A percentile compares a stretch with the other conserved stretches of the same genome.
phyloP scores from a whole-genome alignment of 2,888 invertebrate species.

The Neoascia interrupta region DNA sequence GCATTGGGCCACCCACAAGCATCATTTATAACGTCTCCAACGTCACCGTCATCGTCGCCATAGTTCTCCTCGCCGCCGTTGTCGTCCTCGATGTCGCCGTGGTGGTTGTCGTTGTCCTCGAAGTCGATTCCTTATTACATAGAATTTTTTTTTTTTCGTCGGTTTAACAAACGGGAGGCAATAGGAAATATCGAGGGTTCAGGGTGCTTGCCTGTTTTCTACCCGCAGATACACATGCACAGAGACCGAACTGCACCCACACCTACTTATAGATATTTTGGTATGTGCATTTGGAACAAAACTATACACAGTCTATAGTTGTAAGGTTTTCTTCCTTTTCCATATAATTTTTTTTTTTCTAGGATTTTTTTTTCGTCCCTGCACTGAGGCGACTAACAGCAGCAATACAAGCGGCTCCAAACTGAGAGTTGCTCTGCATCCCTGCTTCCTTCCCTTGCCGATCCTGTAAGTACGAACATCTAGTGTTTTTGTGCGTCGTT shows the following conservation, averaged over 20 bases:
- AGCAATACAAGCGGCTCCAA: conserved; percentile 2
- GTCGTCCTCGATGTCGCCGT: conserved; percentile 10
- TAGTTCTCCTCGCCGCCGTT: conserved; percentile 9
- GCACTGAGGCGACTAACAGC: conserved; percentile 24
- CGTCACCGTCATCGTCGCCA: conserved; percentile 24
- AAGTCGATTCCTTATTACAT: conserved; percentile 49
- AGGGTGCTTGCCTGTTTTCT: neutral
- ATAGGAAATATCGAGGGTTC: conserved; percentile 44
- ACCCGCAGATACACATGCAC: neutral
- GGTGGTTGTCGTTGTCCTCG: conserved; percentile 13
- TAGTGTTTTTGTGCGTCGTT: neutral
- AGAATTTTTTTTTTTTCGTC: conserved; percentile 16
- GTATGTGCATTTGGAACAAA: conserved; percentile 56
- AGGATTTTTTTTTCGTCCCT: neutral
- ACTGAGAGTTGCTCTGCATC: conserved; percentile 14
- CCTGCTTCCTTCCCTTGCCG: neutral
- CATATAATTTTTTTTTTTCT: conserved; percentile 4
- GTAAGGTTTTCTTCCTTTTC: conserved; percentile 15
- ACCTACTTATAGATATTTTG: conserved; percentile 50
- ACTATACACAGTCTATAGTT: conserved; percentile 36
- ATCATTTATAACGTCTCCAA: conserved; percentile 34
- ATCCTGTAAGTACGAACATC: conserved; percentile 2
- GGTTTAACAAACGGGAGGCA: conserved; percentile 26
- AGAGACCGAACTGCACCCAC: conserved; percentile 38
- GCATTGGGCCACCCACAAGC: neutral